Evolutionary conservation across 2,888 invertebrate species (phyloP), one percentile per base, ranked within the genome.

Genomic region (Helicoverpa assulta): DNA sequence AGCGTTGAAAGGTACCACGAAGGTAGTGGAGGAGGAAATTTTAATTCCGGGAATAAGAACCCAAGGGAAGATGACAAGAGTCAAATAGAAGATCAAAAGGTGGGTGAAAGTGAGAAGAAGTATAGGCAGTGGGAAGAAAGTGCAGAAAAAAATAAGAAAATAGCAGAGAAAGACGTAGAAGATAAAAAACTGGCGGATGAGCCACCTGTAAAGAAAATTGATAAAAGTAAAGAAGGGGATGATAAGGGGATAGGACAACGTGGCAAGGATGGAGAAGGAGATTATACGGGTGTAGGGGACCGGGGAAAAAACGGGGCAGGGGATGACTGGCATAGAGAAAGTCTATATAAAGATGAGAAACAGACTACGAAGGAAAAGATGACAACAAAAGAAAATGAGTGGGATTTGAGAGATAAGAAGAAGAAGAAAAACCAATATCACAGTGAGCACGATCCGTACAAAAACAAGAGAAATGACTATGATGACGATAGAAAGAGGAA

Each of bases 391-490:
- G 54, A 63, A 19, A 63, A 54, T 8, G 54, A 29, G 14, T 54
- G 62, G 62, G 54, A 55, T 55, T 26, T 18, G 8, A 47, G 47
- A 19, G 63, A 55, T 1, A 55, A 63, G 18, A 43, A 29, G 6
- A 53, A 21, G 5, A 47, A 47, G 2, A n/a, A 47, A 47, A 47
- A 47, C 16, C 47, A n/a, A 6, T 47, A 47, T 16, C 43, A 16
- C 5, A 16, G 16, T 5, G 16, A 47, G 6, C 5, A 47, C 16
- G n/a, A 47, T n/a, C 0, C 47, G 7, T 47, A 47, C n/a, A 47
- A 47, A 47, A 16, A 47, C 40, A 40, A 40, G 4, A 47, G 47
- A 47, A 12, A n/a, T n/a, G 47, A 47, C 6, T n/a, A 47, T 6
- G 12, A n/a, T 1, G n/a, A 47, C 2, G 47, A 16, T n/a, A 6